Base-by-base conservation (phyloP, 2,888 invertebrate species). In the Cantharis lateralis region DNA sequence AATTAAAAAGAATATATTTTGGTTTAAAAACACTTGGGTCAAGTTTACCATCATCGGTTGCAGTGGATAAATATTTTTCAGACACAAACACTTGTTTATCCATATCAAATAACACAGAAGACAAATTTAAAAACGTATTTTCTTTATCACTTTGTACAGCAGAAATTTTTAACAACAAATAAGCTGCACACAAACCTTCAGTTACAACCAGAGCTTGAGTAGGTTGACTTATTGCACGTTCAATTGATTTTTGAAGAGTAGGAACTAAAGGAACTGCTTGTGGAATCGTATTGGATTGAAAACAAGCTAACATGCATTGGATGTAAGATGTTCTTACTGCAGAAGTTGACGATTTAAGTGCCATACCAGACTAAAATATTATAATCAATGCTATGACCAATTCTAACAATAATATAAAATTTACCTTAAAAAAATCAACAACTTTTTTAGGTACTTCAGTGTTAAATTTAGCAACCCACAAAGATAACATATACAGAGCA, bases 61-160 rank as follows among this genome's bases (percentile, higher is more conserved):
- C 93, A 10, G 93, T 90, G 13, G 92, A 85, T 62, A 98, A 89
- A 86, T 94, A 94, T 84, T 96, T 94, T 81, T 97, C 97, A 71
- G 95, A 94, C 68, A 96, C 91, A 86, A 97, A 94, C 75, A 94
- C 89, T 84, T 95, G 95, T 84, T 94, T 95, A 75, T 95, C 93
- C 83, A 93, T 90, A 87, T 95, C 95, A 62, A 92, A 85, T n/a
- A 95, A 88, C 68, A 93, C 90, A 62, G 90, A 91, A 95, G 96
- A 95, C 81, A 94, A 89, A 62, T 89, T 87, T 48, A 89, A 89
- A 70, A 92, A 88, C 71, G 90, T 87, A 63, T 88, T 89, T 74
- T 90, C 89, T 71, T 90, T 88, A 16, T 89, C 90, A 1, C 86
- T 85, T 24, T 85, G 87, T 10, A 89, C 87, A 32, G 90, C 86